These are phyloP conservation scores for Canis aureus DNA, from an alignment of 2,113 vertebrate genomes.

Conservation along the genomic window DNA sequence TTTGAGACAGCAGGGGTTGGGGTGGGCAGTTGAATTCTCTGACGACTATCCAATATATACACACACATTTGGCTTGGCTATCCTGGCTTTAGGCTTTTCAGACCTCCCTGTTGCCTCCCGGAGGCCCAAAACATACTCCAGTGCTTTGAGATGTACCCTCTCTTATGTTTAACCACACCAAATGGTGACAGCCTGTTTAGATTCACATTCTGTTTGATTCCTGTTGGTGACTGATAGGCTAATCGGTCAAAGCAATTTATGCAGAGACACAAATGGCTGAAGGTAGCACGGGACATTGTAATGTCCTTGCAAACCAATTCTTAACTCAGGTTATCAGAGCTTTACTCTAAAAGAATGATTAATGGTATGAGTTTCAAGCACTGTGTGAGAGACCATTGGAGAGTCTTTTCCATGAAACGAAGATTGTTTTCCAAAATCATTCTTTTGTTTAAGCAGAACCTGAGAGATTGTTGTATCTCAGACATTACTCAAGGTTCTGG, in stretches of 20 bases:
- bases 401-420: neutral
- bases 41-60: accelerated
- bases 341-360: conserved; percentile 46
- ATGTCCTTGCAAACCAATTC: neutral
- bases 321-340: conserved; percentile 25
- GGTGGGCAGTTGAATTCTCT: neutral
- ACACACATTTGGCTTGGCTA: neutral
- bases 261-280: neutral
- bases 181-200: neutral
- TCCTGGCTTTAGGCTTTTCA: neutral
- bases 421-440: conserved; percentile 11
- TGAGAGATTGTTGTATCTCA: neutral
- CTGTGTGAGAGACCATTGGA: neutral
- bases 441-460: neutral
- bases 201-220: neutral
- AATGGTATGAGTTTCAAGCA: neutral
- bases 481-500: neutral
- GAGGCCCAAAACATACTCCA: neutral
- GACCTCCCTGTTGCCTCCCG: neutral
- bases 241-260: conserved; percentile 40
- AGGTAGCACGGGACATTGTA: neutral
- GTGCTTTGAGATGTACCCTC: neutral
- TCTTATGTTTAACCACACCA: neutral
- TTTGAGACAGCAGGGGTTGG: neutral
- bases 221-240: neutral